Evolutionary conservation across 2,113 vertebrate species (phyloP).

Genomic region (Oryctolagus cuniculus): DNA sequence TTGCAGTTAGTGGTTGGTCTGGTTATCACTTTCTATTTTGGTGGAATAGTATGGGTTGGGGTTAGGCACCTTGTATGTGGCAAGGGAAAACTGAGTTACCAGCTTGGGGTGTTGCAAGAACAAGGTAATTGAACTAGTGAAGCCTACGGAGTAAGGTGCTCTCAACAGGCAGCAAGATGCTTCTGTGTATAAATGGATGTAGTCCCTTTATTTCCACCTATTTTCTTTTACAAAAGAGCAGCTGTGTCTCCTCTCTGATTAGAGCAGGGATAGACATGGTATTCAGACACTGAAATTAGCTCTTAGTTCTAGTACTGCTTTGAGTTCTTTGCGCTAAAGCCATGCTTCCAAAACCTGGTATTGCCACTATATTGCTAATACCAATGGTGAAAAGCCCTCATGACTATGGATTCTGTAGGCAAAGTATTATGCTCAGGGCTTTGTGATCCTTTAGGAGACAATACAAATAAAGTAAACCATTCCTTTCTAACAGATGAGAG

Average conservation of each 20-base stretch:
- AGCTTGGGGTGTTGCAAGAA: background rate
- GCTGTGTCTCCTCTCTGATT: background rate
- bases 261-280: background rate
- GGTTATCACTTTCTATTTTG: background rate
- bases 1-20: background rate
- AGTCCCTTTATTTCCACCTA: background rate
- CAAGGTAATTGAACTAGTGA: background rate
- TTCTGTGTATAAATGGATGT: background rate
- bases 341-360: background rate
- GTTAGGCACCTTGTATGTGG: background rate
- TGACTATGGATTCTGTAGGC: background rate
- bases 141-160: background rate
- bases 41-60: background rate
- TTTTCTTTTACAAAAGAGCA: background rate
- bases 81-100: background rate
- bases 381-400: background rate
- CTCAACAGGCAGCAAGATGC: background rate
- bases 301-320: background rate
- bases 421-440: background rate
- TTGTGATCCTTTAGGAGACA: background rate
- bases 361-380: background rate
- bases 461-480: background rate
- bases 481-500: background rate
- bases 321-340: background rate
- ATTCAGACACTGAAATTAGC: slow-evolving; percentile 12